A percentile compares a stretch with the other conserved stretches of the same genome.
Conservation (phyloP, 1,140 invertebrate species). For the Drosophila prosaltans region DNA sequence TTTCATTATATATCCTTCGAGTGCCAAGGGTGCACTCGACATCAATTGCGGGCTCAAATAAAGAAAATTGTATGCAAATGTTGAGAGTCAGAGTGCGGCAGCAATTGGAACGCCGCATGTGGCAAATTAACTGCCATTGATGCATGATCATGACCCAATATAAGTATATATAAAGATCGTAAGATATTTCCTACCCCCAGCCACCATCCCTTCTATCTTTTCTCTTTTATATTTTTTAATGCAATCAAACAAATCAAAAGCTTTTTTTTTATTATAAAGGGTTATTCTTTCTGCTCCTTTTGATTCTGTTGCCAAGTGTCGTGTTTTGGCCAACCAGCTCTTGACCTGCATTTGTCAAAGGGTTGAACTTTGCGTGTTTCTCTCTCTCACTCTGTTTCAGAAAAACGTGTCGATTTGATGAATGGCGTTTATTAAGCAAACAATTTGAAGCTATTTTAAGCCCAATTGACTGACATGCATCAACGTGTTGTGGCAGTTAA, state of each 20-base stretch:
- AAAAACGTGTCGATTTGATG: conserved; percentile 77
- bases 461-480: conserved; percentile 72
- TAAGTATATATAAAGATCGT: conserved; percentile 7
- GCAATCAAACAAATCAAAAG: neutral
- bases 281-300: neutral
- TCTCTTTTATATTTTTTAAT: neutral
- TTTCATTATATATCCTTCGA: neutral
- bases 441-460: conserved; percentile 75
- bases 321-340: neutral
- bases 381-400: neutral
- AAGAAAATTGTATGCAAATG: conserved; percentile 48
- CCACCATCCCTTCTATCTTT: neutral
- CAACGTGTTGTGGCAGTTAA: conserved; percentile 72
- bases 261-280: neutral
- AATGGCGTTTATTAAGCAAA: conserved; percentile 78
- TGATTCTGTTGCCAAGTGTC: neutral
- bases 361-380: conserved; percentile 64
- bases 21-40: conserved; percentile 41
- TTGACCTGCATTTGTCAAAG: conserved; percentile 41
- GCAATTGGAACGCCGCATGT: conserved; percentile 58
- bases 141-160: conserved; percentile 38
- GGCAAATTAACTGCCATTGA: conserved; percentile 68
- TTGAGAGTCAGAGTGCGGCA: conserved; percentile 43
- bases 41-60: conserved; percentile 62
- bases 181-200: neutral